Base-by-base conservation (phyloP, 1,140 invertebrate genomes). In the Hylaeus anthracinus region DNA sequence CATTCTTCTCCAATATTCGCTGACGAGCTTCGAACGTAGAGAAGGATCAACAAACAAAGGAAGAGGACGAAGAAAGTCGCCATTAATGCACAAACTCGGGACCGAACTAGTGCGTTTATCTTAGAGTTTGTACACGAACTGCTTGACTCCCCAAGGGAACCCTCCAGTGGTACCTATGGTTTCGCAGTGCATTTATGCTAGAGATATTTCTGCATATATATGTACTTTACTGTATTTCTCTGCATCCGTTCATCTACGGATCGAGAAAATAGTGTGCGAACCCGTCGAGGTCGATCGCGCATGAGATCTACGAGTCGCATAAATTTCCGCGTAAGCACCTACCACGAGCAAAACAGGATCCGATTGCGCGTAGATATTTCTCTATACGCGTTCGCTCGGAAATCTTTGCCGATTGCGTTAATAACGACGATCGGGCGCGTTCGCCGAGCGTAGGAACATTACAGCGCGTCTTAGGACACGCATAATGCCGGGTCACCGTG, bases 401-500 rank as follows among this genome's bases (percentile, higher is more conserved):
- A 78, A 73, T 81, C 63, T 84, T 77, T 73, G 78, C 71, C 58
- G 60, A 60, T 53, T 71, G 71, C 72, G 75, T 85, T 86, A 86
- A 82, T 85, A 86, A 86, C 75, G 71, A 60, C 74, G 83, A 75
- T 81, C 74, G n/a, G 77, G 72, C 58, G 53, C 9, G 65, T 60
- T 73, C 63, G 72, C 71, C 79, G 69, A 45, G 76, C 41, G 70
- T 53, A 83, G 74, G 81, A 83, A 72, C 43, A 72, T 85, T 64
- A 79, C 75, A 74, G 58, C 70, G 71, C 77, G 81, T 85, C 80
- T 72, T 84, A 76, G 45, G 76, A 88, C 70, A 86, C 70, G 87
- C 79, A 88, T 90, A 90, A 88, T 81, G 87, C 81, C 76, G 87
- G 88, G 87, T 90, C 88, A 90, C 88, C 89, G 88, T 92, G 90